Conservation (phyloP, 2,888 invertebrate species). For the Cryptus viduatorius region DNA sequence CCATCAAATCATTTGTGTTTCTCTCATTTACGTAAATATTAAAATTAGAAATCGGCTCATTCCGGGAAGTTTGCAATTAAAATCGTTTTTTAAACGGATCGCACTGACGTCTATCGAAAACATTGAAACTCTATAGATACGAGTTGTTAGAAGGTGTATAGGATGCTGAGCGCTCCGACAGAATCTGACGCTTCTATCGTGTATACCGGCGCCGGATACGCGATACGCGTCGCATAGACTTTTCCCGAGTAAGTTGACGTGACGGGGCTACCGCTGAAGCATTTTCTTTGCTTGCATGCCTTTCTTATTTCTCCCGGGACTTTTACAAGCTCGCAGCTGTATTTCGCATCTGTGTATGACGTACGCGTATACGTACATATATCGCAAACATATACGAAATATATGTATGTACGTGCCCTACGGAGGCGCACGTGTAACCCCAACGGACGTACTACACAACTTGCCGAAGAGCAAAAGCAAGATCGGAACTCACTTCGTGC, state of each 20-base stretch:
- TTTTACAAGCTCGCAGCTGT: constrained; percentile 50
- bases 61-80: neutral
- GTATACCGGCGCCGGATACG: neutral
- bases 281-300: constrained; percentile 40
- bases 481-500: constrained; percentile 70
- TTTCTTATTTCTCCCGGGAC: constrained; percentile 79
- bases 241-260: constrained; percentile 9
- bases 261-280: constrained; percentile 16
- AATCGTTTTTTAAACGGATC: neutral
- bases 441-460: constrained; percentile 20
- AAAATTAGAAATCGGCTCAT: neutral
- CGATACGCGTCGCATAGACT: neutral
- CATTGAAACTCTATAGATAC: neutral
- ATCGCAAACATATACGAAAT: neutral
- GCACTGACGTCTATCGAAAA: neutral
- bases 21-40: too few relatives aligned
- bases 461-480: constrained; percentile 47
- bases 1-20: too few relatives aligned
- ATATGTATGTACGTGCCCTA: constrained; percentile 22
- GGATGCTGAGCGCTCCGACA: neutral
- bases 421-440: constrained; percentile 29
- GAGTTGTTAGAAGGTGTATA: neutral
- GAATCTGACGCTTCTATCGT: neutral
- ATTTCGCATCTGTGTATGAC: constrained; percentile 1
- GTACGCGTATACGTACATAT: neutral